These are phyloP conservation scores for Meles meles DNA, from an alignment of 2,113 vertebrate genomes.

Conservation along the genomic window DNA sequence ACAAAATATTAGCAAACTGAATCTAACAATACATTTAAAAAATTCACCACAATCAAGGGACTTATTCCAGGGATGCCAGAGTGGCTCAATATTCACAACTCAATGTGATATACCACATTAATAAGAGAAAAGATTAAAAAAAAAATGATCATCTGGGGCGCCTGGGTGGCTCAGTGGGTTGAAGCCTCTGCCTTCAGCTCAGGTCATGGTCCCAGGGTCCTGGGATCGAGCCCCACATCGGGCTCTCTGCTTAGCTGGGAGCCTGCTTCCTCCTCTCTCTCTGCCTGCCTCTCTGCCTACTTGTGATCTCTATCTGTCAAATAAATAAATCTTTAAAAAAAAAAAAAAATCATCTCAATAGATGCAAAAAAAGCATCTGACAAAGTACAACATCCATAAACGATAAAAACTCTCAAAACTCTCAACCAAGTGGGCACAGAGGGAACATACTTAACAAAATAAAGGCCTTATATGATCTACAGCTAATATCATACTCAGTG, in stretches of 20 bases:
- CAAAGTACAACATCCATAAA: background rate
- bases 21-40: background rate
- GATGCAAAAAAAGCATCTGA: background rate
- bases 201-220: too few relatives aligned
- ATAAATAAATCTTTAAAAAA: too few relatives aligned
- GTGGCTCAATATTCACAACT: background rate
- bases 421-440: background rate
- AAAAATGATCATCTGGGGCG: background rate
- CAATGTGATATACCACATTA: background rate
- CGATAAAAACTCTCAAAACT: background rate
- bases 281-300: too few relatives aligned
- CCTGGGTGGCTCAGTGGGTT: too few relatives aligned
- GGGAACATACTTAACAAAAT: background rate
- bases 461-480: background rate
- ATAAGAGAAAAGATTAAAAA: background rate
- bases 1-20: background rate
- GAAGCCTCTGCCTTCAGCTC: too few relatives aligned
- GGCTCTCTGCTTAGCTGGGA: too few relatives aligned
- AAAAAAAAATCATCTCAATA: background rate
- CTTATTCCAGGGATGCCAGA: background rate
- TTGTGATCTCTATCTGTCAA: too few relatives aligned
- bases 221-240: too few relatives aligned
- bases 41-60: background rate
- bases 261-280: too few relatives aligned
- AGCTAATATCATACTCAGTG: background rate